These are phyloP conservation scores for Liopterus haemorrhoidalis DNA, from an alignment of 2,888 invertebrate species.

Conservation along the genomic window DNA sequence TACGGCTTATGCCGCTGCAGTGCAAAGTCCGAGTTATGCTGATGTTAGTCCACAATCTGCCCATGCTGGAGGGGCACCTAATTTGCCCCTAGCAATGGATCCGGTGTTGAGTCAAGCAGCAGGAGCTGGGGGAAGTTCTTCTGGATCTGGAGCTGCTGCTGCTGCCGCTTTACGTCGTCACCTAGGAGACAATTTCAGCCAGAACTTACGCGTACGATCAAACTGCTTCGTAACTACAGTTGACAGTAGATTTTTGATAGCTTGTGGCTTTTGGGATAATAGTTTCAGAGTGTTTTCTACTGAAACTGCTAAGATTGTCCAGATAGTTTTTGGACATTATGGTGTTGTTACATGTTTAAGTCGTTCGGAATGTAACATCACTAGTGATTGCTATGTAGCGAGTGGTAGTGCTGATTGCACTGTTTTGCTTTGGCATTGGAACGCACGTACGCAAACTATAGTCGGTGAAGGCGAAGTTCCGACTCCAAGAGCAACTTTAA, in stretches of 20 bases:
- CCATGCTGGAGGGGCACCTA: too few species aligned
- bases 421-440: slow-evolving; percentile 98
- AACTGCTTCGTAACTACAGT: slow-evolving; percentile 98
- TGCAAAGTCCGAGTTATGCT: slow-evolving; percentile 74
- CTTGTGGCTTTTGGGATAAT: slow-evolving; percentile 99
- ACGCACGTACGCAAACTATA: slow-evolving; percentile 90
- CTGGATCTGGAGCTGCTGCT: slow-evolving; percentile 3
- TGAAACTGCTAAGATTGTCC: slow-evolving; percentile 94
- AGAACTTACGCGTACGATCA: slow-evolving; percentile 85
- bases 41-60: slow-evolving; percentile 69
- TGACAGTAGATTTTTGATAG: slow-evolving; percentile 93
- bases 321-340: slow-evolving; percentile 98
- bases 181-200: slow-evolving; percentile 97
- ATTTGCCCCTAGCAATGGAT: slow-evolving; percentile 91
- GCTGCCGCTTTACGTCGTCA: slow-evolving; percentile 56
- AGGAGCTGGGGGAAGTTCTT: slow-evolving; percentile 5
- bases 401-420: slow-evolving; percentile 98
- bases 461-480: slow-evolving; percentile 95
- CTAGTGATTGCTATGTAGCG: slow-evolving; percentile 98
- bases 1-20: slow-evolving; percentile 73
- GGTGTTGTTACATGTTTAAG: slow-evolving; percentile 98
- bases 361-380: slow-evolving; percentile 96
- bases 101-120: slow-evolving; percentile 72
- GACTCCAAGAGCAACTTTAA: slow-evolving; percentile 92
- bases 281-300: slow-evolving; percentile 97